Evolutionary conservation across 2,888 invertebrate species (phyloP), one percentile per base, ranked within the genome.

Genomic region (Diarsia rubi): DNA sequence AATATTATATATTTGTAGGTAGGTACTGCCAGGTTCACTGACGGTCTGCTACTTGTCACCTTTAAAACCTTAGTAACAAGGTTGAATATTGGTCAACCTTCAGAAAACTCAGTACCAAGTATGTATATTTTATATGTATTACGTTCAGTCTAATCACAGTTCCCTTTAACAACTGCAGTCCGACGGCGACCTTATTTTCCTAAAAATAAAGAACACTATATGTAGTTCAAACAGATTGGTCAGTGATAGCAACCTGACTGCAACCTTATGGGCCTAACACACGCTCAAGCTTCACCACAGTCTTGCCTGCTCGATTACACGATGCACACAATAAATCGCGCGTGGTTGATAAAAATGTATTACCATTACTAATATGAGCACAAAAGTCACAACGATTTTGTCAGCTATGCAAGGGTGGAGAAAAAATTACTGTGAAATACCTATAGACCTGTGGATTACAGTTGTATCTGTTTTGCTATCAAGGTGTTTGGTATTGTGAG

Each of bases 1-100:
- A 62, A 42, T 62, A 62, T 24, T 62, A 62, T 83, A 85, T 74
- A 75, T 81, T 64, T 73, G 64, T 57, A 47, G 8, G n/a, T 82
- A 59, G 47, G 45, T 79, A 75, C 21, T 52, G 12, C n/a, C 1
- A 0, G n/a, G 52, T 54, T 45, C 0, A 54, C 24, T 24, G 14
- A 54, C 24, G 2, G 16, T 37, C 37, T 31, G 31, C 31, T 31
- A 31, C 31, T 37, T 37, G 5, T 37, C 37, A 37, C 37, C 6
- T 8, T 8, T 37, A 8, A 8, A 37, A 37, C 8, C 6, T 37
- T 31, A 31, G 31, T 4, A 2, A 37, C 8, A 37, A 37, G 37
- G 37, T 37, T 37, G 37, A 37, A 37, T 6, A 37, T 37, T 24
- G 24, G 1, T 2, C 0, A 2, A 14, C 54, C 0, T 2, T 24